Base-by-base conservation (phyloP, 2,888 invertebrate genomes). In the Chloroclysta siterata region DNA sequence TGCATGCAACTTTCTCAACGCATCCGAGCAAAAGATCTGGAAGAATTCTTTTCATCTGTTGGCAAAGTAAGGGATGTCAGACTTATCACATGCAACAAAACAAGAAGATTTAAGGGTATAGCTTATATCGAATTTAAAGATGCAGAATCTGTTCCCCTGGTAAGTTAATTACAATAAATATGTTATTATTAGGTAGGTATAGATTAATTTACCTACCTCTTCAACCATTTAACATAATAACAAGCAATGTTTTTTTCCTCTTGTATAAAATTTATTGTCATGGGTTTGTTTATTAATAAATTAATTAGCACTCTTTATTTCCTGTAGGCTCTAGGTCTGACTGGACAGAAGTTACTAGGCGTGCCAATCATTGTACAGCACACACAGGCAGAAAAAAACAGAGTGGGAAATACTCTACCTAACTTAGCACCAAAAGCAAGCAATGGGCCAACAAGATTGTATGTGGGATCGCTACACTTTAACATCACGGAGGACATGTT, bases 121-220 rank as follows among this genome's bases (percentile, higher is more conserved):
- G 98, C 99, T n/a, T 99, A 99, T 83, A 98, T 99, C 65, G 99
- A 99, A 91, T 99, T 99, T 85, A 97, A 97, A 88, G 99, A 99
- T 93, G 97, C 98, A 0, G 99, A 99, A 91, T 98, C 99, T 69
- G 99, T 99, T 8, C 97, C 99, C 64, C 93, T 99, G 93, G 97
- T 97, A 89, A 94, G 95, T 77, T 59, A n/a, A 39, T 10, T 42
- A 13, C 13, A 28, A 2, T 22, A n/a, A 28, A 10, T 33, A 44
- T 15, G 15, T 44, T 46, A 17, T 11, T 17, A 10, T n/a, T 14
- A 8, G 8, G 11, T 17, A 4, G n/a, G n/a, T 17, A 14, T 8
- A 10, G 10, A 17, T 8, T 44, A n/a, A 44, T 44, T 44, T n/a
- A 7, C 7, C 14, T 46, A 46, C 17, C 5, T 0, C 17, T 46